Evolutionary conservation across 2,888 invertebrate genomes (phyloP).

Genomic region (Ormyrus nitidulus): DNA sequence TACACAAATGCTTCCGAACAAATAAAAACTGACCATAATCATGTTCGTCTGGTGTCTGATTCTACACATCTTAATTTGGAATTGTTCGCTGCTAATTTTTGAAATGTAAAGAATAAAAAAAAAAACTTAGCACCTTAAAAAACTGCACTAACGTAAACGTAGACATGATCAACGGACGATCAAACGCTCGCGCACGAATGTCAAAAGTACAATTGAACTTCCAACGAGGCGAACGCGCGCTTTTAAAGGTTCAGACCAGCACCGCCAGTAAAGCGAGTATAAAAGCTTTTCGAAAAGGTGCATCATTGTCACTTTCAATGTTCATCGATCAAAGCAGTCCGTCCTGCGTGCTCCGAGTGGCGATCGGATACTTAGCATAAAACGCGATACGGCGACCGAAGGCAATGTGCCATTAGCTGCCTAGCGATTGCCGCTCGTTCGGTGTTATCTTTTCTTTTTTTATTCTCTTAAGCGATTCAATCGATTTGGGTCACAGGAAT

Average conservation of each 20-base stretch:
- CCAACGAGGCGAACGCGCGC: constrained; percentile 52
- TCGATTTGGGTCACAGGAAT: constrained; percentile 5
- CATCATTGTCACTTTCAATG: constrained; percentile 59
- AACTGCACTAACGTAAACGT: too few relatives aligned
- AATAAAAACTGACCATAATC: too few relatives aligned
- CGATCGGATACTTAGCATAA: constrained; percentile 69
- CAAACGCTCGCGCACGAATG: neutral
- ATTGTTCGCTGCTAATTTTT: neutral
- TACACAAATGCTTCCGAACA: too few relatives aligned
- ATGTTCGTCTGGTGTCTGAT: too few relatives aligned
- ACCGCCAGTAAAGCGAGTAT: constrained; percentile 3
- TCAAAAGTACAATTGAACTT: constrained; percentile 40
- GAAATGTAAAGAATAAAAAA: constrained; percentile 18
- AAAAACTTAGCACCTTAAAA: neutral
- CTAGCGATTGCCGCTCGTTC: neutral
- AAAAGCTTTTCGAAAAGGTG: constrained; percentile 42
- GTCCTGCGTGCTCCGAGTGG: constrained; percentile 65
- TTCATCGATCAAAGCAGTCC: constrained; percentile 59
- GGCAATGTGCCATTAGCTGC: constrained; percentile 12
- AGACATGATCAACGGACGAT: neutral
- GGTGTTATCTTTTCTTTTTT: neutral
- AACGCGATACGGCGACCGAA: constrained; percentile 59
- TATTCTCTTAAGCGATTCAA: neutral
- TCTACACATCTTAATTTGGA: neutral
- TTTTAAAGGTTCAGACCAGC: constrained; percentile 63